These are phyloP conservation scores for Lasioglossum calceatum DNA, from an alignment of 2,888 invertebrate genomes.

Conservation along the genomic window DNA sequence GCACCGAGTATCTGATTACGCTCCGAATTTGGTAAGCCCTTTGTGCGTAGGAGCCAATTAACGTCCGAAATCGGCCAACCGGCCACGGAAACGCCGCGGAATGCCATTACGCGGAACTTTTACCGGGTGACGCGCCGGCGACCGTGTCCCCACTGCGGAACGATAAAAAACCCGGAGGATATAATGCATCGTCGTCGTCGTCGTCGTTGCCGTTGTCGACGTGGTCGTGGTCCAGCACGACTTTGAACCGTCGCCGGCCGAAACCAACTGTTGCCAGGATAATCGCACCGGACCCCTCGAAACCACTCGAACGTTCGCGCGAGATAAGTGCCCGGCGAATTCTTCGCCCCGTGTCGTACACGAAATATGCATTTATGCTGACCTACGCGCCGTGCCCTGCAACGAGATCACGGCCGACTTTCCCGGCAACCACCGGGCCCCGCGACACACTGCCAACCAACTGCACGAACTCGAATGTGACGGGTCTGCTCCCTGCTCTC, in stretches of 20 bases:
- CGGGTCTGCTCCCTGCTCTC: no score
- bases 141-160: background rate
- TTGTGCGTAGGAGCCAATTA: conserved; percentile 58
- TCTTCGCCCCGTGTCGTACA: conserved; percentile 56
- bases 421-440: conserved; percentile 1
- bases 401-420: conserved; percentile 28
- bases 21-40: conserved; percentile 49
- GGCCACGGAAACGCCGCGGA: conserved; percentile 36
- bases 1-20: conserved; percentile 70
- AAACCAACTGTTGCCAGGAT: conserved; percentile 35
- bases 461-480: no score
- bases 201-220: background rate
- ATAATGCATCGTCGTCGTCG: conserved; percentile 23
- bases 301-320: conserved; percentile 42
- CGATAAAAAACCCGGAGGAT: conserved; percentile 40
- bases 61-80: conserved; percentile 44
- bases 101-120: conserved; percentile 44
- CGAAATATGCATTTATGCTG: conserved; percentile 63
- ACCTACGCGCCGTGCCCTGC: conserved; percentile 22
- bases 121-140: background rate
- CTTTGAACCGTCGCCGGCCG: conserved; percentile 1
- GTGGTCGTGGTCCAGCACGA: background rate
- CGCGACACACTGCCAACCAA: no score
- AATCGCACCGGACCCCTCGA: conserved; percentile 19
- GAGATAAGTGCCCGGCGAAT: conserved; percentile 65